Conservation (phyloP, 2,113 vertebrate species). For the Scomber japonicus region DNA sequence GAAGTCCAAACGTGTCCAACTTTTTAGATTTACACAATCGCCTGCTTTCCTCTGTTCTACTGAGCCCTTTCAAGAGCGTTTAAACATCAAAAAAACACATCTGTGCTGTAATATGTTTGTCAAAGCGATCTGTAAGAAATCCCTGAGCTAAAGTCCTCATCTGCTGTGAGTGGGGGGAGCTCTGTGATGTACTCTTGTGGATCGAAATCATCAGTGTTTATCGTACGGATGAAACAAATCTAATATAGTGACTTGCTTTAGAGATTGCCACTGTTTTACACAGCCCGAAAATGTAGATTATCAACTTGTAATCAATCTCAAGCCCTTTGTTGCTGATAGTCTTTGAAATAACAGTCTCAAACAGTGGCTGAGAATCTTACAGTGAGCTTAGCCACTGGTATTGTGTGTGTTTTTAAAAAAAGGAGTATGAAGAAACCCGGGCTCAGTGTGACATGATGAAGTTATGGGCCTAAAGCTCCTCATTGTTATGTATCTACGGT, state of each 20-base stretch:
- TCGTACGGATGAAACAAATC: constrained; percentile 7
- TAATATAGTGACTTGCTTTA: constrained; percentile 6
- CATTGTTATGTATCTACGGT: constrained; percentile 72
- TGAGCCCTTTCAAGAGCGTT: constrained; percentile 28
- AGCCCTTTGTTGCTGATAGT: not conserved
- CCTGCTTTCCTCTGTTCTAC: constrained; percentile 7
- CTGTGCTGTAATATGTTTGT: constrained; percentile 40
- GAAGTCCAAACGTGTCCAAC: constrained; percentile 36
- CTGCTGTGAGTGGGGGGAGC: constrained; percentile 20
- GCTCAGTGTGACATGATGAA: constrained; percentile 64
- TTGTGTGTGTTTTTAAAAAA: constrained; percentile 41
- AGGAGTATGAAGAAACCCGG: constrained; percentile 68
- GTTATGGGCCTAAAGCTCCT: constrained; percentile 67
- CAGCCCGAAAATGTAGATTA: constrained; percentile 3
- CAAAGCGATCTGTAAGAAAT: constrained; percentile 36
- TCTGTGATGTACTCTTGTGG: not conserved
- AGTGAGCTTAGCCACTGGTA: constrained; percentile 36
- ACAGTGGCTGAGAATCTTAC: constrained; percentile 31
- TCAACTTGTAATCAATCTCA: constrained; percentile 24
- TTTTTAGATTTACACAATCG: constrained; percentile 40
- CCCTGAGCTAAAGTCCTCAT: constrained; percentile 22
- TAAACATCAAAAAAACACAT: not conserved
- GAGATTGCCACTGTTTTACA: not conserved
- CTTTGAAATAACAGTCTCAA: not conserved
- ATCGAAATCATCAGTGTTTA: constrained; percentile 37